Conservation (phyloP, 2,797 vertebrate species). For the Dendrocincla fuliginosa region DNA sequence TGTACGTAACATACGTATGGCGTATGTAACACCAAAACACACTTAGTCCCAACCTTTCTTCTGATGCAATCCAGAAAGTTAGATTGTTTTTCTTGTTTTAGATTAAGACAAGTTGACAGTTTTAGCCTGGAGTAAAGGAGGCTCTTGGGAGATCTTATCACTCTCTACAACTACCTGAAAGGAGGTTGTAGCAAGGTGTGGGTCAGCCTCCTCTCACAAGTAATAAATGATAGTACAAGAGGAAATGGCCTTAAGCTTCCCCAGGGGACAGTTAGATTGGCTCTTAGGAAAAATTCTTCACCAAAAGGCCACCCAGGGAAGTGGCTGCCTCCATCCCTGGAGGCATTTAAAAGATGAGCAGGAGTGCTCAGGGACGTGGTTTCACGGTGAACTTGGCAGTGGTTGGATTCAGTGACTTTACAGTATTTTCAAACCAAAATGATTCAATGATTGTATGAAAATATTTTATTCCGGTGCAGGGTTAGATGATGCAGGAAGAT, state of each 20-base stretch:
- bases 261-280: background rate
- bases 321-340: background rate
- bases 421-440: background rate
- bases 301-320: background rate
- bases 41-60: background rate
- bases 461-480: background rate
- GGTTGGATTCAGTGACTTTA: background rate
- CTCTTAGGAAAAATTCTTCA: background rate
- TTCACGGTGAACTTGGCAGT: background rate
- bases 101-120: background rate
- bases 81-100: background rate
- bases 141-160: background rate
- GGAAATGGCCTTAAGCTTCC: background rate
- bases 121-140: background rate
- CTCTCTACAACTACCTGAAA: background rate
- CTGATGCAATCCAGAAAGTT: background rate
- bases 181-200: background rate
- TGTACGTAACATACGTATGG: background rate
- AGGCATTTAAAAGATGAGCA: background rate
- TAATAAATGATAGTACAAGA: background rate
- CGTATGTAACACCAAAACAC: background rate
- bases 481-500: background rate
- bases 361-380: no score
- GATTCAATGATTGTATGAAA: background rate
- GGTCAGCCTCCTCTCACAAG: rapidly evolving